Evolutionary conservation across 1,140 invertebrate species (phyloP).

Genomic region (Acromyrmex echinatior): DNA sequence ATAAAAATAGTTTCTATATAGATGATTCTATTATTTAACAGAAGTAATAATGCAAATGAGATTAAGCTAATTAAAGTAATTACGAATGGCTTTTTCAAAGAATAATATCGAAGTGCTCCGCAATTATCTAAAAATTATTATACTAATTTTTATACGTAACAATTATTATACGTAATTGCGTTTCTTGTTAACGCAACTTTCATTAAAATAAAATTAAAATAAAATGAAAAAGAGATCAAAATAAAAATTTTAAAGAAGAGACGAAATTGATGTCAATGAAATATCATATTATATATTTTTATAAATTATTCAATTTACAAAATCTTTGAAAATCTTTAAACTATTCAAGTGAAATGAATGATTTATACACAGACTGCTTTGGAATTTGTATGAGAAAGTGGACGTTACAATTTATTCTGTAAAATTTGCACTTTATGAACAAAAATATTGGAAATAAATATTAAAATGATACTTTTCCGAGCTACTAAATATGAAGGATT

Average conservation of each 20-base stretch:
- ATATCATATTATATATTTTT: neutral
- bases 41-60: constrained; percentile 14
- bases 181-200: neutral
- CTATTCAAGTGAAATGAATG: neutral
- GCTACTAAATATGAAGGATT: neutral
- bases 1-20: neutral
- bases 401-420: neutral
- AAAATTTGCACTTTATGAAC: neutral
- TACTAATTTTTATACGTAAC: too few species aligned
- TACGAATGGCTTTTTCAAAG: neutral
- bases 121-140: constrained; percentile 29
- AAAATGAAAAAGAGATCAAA: neutral
- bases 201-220: constrained; percentile 15
- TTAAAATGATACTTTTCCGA: neutral
- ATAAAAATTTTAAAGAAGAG: neutral
- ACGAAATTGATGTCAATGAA: neutral
- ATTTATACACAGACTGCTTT: constrained; percentile 12
- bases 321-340: neutral
- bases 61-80: constrained; percentile 32
- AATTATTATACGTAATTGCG: neutral
- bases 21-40: neutral
- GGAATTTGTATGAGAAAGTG: neutral
- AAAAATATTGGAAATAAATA: neutral
- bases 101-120: neutral
- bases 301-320: neutral